Conservation (phyloP, 2,797 vertebrate species). For the Pelochelys cantorii region DNA sequence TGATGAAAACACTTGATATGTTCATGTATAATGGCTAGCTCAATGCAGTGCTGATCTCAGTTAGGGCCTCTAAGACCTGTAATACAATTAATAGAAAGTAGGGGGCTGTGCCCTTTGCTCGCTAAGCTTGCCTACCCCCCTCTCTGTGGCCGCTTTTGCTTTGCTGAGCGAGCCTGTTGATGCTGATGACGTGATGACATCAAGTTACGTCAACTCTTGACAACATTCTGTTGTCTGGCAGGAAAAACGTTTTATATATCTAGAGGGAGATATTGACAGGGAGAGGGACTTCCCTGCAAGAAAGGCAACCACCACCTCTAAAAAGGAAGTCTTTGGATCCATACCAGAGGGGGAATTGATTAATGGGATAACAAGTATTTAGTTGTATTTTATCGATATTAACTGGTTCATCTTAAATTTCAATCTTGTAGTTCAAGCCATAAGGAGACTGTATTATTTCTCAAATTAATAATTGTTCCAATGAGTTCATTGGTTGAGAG, state of each 20-base stretch:
- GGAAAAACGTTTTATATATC: too few species aligned
- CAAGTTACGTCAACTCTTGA: too few species aligned
- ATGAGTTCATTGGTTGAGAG: conserved; percentile 16
- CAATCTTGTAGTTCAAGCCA: neutral
- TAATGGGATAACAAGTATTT: neutral
- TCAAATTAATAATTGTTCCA: conserved; percentile 34
- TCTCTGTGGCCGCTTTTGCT: too few species aligned
- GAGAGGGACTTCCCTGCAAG: neutral
- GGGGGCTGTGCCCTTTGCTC: too few species aligned
- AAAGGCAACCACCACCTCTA: too few species aligned
- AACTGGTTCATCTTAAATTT: conserved; percentile 23
- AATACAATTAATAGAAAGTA: neutral
- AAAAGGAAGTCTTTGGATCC: neutral
- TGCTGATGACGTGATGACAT: too few species aligned
- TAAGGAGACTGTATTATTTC: conserved; percentile 24
- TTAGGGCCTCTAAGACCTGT: neutral
- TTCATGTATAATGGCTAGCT: neutral
- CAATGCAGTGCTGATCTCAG: neutral
- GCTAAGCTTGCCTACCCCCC: too few species aligned
- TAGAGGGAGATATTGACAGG: neutral
- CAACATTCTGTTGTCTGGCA: too few species aligned
- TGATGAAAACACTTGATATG: neutral
- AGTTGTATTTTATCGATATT: conserved; percentile 16
- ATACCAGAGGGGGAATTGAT: neutral
- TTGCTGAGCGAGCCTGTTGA: too few species aligned